Base-by-base conservation (phyloP, 2,113 vertebrate species). In the Centrocercus urophasianus region DNA sequence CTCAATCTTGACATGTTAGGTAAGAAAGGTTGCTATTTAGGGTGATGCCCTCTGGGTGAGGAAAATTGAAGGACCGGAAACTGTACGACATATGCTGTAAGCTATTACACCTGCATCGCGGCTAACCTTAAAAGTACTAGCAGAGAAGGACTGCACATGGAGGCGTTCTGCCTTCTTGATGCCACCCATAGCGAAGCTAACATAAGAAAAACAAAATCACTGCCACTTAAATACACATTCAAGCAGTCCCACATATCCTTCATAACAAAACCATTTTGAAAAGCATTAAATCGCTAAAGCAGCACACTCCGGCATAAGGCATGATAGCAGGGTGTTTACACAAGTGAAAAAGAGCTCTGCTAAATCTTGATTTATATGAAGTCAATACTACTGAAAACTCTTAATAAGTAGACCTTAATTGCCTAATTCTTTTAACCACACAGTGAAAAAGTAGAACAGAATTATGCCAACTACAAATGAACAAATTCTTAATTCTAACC, bases 1-100 rank as follows among this genome's bases (percentile, higher is more conserved):
- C 97, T 96, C 93, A 90, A 59, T 94, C 93, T 86, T 96, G 87
- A 95, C 86, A 92, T 14, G 75, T 86, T 67, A 81, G 69, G 65
- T 89, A 97, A 97, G 87, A 69, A 96, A 96, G 83, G 74, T 21
- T 96, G 89, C 83, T 96, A 89, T 85, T 96, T 94, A 88, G 96
- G 91, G 87, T 77, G 93, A 80, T 95, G 92, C 95, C 93, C 89
- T 96, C 83, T 71, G 78, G 92, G 79, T 75, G 73, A 96, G 64
- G 79, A 93, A 96, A 97, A 96, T 28, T 83, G 90, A 96, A 94
- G 89, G 94, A 92, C 91, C 1, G 0, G 65, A 61, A 81, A 20
- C 57, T 22, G 57, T 30, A 89, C 13, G 24, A 94, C 89, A 88
- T 65, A 61, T 11, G 86, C 91, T 88, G 54, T 69, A 93, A 95